phyloP scores from a whole-genome alignment of 2,113 vertebrate species.

The Bubo bubo region DNA sequence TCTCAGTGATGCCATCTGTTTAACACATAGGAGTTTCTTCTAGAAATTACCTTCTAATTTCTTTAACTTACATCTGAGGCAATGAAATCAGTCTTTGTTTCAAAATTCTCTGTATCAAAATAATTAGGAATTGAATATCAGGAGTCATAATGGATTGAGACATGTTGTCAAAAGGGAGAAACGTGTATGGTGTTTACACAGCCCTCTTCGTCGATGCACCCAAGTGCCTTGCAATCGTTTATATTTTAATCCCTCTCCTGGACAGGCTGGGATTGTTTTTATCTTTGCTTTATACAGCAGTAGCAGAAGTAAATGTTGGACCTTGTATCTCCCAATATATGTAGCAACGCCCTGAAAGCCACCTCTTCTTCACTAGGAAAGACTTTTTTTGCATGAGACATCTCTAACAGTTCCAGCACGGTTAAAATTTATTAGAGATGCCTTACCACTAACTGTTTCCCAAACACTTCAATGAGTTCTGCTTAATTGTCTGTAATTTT shows the following conservation, averaged over 20 bases:
- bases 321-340: not conserved
- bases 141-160: not conserved
- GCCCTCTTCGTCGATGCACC: rapidly evolving
- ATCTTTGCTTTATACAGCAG: not conserved
- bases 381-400: not conserved
- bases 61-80: not conserved
- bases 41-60: not conserved
- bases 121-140: not conserved
- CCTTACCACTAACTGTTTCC: not conserved
- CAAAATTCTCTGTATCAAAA: not conserved
- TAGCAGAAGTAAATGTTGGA: not conserved
- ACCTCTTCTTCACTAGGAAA: not conserved
- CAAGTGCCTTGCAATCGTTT: rapidly evolving
- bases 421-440: not conserved
- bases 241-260: not conserved
- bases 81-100: not conserved
- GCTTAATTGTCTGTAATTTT: not conserved
- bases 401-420: not conserved
- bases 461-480: not conserved
- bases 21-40: not conserved
- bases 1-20: not conserved
- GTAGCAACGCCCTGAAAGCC: not conserved
- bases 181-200: not conserved
- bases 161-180: not conserved
- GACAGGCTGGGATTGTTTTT: too few species aligned